These are phyloP conservation scores for Ecdyonurus torrentis DNA, from an alignment of 2,888 invertebrate species.

Conservation along the genomic window DNA sequence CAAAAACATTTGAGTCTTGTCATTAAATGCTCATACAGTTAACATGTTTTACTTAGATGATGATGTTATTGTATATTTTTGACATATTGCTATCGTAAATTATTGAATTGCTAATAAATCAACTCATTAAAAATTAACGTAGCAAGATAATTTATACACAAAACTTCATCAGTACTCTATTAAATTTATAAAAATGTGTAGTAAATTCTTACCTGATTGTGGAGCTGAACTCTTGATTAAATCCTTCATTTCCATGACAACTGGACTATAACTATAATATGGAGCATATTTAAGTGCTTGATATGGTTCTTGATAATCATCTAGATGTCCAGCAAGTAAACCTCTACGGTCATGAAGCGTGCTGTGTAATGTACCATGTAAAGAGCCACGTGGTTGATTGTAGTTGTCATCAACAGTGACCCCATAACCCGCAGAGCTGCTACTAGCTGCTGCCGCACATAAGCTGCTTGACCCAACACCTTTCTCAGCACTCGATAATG, in stretches of 20 bases:
- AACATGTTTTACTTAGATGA: too few relatives aligned
- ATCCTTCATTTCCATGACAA: slow-evolving; percentile 58
- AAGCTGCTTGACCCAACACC: slow-evolving; percentile 31
- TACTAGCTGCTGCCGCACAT: slow-evolving; percentile 3
- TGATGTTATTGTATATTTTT: too few relatives aligned
- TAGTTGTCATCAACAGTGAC: slow-evolving; percentile 29
- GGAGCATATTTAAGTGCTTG: slow-evolving; percentile 58
- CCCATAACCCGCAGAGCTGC: slow-evolving; percentile 19
- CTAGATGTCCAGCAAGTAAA: slow-evolving; percentile 32
- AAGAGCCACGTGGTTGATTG: slow-evolving; percentile 23
- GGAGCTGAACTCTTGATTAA: slow-evolving; percentile 15
- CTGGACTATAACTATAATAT: slow-evolving; percentile 58
- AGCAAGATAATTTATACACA: too few relatives aligned
- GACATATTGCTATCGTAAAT: too few relatives aligned
- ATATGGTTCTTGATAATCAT: slow-evolving; percentile 65
- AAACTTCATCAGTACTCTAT: too few relatives aligned
- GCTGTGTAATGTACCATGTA: slow-evolving; percentile 21
- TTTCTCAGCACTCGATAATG: slow-evolving; percentile 29
- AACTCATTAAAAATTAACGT: too few relatives aligned
- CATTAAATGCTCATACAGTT: too few relatives aligned
- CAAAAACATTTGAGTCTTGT: too few relatives aligned
- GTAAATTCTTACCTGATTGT: slow-evolving; percentile 16
- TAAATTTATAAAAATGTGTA: too few relatives aligned
- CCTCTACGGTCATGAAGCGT: slow-evolving; percentile 23
- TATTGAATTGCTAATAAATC: too few relatives aligned